Evolutionary conservation across 1,140 invertebrate species (phyloP), one percentile per base, ranked within the genome.

Genomic region (Trichonephila clavata): DNA sequence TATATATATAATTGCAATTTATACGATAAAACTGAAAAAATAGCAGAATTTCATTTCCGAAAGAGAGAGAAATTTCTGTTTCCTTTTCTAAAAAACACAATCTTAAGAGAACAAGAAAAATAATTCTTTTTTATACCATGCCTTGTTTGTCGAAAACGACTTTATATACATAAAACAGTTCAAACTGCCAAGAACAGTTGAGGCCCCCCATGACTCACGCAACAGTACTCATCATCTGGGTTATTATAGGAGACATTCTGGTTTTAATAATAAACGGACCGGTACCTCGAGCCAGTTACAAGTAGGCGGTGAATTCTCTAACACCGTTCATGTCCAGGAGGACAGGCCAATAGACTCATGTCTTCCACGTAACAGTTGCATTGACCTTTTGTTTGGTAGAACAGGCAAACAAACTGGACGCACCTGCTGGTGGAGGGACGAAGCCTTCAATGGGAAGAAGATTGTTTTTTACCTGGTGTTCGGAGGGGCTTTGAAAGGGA

Each of bases 351-450:
- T 63, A 63, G 61, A 63, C 61, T 21, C 61, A 27, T 68, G 50
- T 71, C 27, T 68, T 77, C 87, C 65, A 90, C 77, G 89, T 61
- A 90, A 90, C 89, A 90, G 68, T 81, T 81, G 89, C 89, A 90
- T 90, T 81, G 68, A 90, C 89, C 77, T 90, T 90, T 90, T 60
- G 61, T 71, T 89, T 68, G 61, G 61, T 20, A 16, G n/a, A 24
- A 89, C 65, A 24, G 87, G 32, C 60, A 80, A 90, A 81, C 77
- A 90, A 90, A 90, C 89, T 90, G 89, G 43, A 90, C 81, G 71
- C 89, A 81, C 71, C 89, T 89, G 63, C 18, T 59, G 59, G 24
- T 39, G 63, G 43, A 68, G 24, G 13, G 63, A 63, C 32, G 86
- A 20, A 27, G 39, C 39, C 39, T 68, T 21, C 24, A 50, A 50